Base-by-base conservation (phyloP, 1,140 invertebrate genomes). In the Papilio machaon region DNA sequence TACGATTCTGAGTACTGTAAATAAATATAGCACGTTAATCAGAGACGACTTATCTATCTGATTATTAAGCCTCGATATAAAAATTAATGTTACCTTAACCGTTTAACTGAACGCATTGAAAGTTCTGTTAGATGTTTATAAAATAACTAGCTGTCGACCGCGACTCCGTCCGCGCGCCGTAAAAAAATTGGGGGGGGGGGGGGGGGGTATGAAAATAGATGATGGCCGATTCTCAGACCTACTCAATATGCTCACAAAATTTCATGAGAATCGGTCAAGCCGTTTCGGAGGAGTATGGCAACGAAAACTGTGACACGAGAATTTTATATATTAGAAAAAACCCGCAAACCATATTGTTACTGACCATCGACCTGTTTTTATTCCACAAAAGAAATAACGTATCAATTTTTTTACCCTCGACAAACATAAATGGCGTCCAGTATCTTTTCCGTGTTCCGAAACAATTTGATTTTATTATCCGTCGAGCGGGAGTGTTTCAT, bases 391-490 rank as follows among this genome's bases (percentile, higher is more conserved):
- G 23, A 70, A 70, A 67, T 23, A 67, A 67, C 6, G 64, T 70
- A 70, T 35, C 64, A 70, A 70, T 38, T 70, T 70, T 35, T 70
- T 23, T 15, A 35, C 15, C 30, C 30, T 38, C 30, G 2, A 15
- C 64, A 30, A 67, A 60, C 54, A 60, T 60, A 60, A 60, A 17
- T 70, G 30, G 30, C 30, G 64, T 38, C 64, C 64, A 70, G 64
- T 70, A 70, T 76, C 19, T 76, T 30, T 76, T 76, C 74, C 74
- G 43, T 76, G n/a, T 78, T 78, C 76, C 54, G 49, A 60, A 78
- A 78, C 76, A 60, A 78, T 78, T 78, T 78, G 76, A 78, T 78
- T 78, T 78, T 78, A 78, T 78, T 78, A 78, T 15, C 30, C 54
- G 23, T 78, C 0, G 49, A 77, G 76, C 74, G 46, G n/a, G 54